Evolutionary conservation across 2,113 vertebrate species (phyloP), one percentile per base, ranked within the genome.

Genomic region (Plectropomus leopardus): DNA sequence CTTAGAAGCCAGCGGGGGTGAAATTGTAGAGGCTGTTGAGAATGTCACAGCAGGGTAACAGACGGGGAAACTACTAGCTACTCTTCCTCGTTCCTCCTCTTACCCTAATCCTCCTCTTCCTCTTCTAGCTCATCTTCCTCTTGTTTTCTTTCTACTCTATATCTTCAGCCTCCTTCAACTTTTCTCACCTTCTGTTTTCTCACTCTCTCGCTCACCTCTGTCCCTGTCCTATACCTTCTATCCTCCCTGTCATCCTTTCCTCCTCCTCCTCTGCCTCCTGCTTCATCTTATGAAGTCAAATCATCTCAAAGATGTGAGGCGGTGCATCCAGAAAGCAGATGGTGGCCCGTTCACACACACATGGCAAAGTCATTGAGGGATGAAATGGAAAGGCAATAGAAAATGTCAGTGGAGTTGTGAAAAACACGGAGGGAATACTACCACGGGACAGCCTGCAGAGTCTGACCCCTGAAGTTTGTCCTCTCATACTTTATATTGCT

Each of bases 351-450:
- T 19, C 48, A 60, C 57, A 51, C 68, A 66, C n/a, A 26, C 57
- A 80, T 40, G 36, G 60, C 64, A 50, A 72, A 89, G 61, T 70
- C 84, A 87, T 21, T 60, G 76, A 84, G 78, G 84, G 86, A 86
- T 87, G 34, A 88, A 89, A 88, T 82, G 47, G 51, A 84, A 81
- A 88, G 34, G 50, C 66, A n/a, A 67, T 26, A 30, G 57, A 82
- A 87, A 82, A 89, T 87, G 70, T 78, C 86, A 86, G 58, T 48
- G 82, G 68, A 40, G 79, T 30, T 63, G 61, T 69, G 80, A 80
- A 75, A 77, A 82, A 78, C 71, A 79, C 65, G 68, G 73, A 40
- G 57, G 70, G 61, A 86, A 72, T 57, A 67, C 75, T 63, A 17
- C 53, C 5, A 0, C 10, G 54, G 55, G 58, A 54, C 57, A 30